Evolutionary conservation across 2,113 vertebrate genomes (phyloP), one percentile per base, ranked within the genome.

Genomic region (Gadus chalcogrammus): DNA sequence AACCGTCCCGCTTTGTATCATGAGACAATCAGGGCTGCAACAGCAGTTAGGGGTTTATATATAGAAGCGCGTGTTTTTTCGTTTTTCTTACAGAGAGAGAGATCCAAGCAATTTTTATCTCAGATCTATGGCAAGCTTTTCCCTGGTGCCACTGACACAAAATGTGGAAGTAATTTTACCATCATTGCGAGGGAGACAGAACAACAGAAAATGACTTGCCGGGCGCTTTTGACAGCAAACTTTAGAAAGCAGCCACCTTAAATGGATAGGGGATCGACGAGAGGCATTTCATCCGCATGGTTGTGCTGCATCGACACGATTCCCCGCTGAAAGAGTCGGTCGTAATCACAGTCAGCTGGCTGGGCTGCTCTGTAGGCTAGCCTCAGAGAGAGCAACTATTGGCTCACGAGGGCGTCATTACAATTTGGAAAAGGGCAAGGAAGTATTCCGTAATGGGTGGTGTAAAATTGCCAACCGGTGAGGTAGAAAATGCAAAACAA

Each of bases 401-500:
- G 84, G 74, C 83, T 87, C 80, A 79, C 73, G 79, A 87, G 82
- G 84, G 84, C 85, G 82, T 82, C 85, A 76, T 78, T 74, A 77
- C 85, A 90, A 87, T 87, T 84, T 84, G 65, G 65, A 60, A 80
- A 83, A 79, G 77, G 78, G 58, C 73, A 79, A 62, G 73, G 80
- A 84, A 87, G 87, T 85, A 89, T 90, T 90, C 74, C 79, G 31
- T 35, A 87, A 88, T 90, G 70, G 68, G 78, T 75, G 79, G 78
- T 85, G 84, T 81, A 18, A 80, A 88, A 90, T 89, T 86, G 88
- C 80, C 80, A 82, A 64, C 79, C 80, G 80, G 72, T 77, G 86
- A 82, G 85, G 82, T 86, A 87, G 86, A 73, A 88, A 85, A 86
- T 81, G 76, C 76, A 78, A 20, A 68, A 74, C 67, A 75, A 77